phyloP scores from a whole-genome alignment of 1,140 invertebrate genomes.

The Solen grandis region DNA sequence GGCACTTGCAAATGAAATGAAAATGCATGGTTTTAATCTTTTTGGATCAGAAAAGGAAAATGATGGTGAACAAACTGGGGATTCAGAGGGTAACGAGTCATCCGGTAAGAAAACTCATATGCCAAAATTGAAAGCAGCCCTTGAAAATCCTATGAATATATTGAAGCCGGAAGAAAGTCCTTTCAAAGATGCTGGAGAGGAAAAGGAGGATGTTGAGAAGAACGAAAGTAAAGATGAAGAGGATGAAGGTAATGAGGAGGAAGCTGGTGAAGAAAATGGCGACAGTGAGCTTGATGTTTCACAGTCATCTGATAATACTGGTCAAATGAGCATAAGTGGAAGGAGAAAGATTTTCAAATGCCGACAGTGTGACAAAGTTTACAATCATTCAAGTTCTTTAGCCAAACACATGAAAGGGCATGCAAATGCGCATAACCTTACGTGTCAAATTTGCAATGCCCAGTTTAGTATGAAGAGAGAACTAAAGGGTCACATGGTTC shows the following conservation, averaged over 20 bases:
- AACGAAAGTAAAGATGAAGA: constrained; percentile 16
- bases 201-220: too few relatives aligned
- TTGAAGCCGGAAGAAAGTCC: too few relatives aligned
- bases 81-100: too few relatives aligned
- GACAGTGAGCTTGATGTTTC: too few relatives aligned
- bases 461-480: constrained; percentile 23
- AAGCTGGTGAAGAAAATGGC: background rate
- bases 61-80: too few relatives aligned
- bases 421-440: constrained; percentile 9
- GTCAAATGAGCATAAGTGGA: background rate
- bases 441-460: constrained; percentile 33
- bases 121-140: too few relatives aligned
- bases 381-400: constrained; percentile 50
- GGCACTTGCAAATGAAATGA: constrained; percentile 24
- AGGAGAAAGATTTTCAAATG: constrained; percentile 5
- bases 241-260: background rate
- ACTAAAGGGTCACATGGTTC: constrained; percentile 23
- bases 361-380: constrained; percentile 29
- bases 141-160: too few relatives aligned
- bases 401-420: constrained; percentile 52
- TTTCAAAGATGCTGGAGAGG: too few relatives aligned
- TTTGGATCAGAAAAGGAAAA: background rate
- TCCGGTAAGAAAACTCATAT: too few relatives aligned
- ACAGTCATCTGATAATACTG: background rate
- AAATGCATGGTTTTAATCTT: background rate